Percentiles rank a stretch among this genome's conserved stretches.
phyloP scores from a whole-genome alignment of 2,888 invertebrate species.

The Drosophila atripex region DNA sequence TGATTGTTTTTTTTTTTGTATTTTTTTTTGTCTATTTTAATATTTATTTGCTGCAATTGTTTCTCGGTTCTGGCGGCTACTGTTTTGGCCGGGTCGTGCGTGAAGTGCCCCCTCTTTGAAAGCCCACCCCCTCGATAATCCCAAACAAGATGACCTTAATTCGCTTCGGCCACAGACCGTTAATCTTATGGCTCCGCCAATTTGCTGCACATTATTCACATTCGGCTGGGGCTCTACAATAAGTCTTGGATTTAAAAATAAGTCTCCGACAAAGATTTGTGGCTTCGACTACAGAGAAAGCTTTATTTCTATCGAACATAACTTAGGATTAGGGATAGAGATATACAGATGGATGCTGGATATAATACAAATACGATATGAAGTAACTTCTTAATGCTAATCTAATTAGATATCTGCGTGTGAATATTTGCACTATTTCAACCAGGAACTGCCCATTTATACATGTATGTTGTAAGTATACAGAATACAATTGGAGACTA shows the following conservation, averaged over 20 bases:
- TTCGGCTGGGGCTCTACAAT: constrained; percentile 33
- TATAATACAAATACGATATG: constrained; percentile 1
- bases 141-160: constrained; percentile 71
- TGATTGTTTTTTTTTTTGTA: constrained; percentile 52
- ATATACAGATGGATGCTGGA: constrained; percentile 18
- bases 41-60: constrained; percentile 45
- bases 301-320: constrained; percentile 60
- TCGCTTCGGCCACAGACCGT: constrained; percentile 66
- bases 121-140: constrained; percentile 18
- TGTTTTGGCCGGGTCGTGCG: constrained; percentile 54
- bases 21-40: constrained; percentile 33
- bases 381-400: constrained; percentile 4
- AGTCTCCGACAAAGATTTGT: constrained; percentile 52
- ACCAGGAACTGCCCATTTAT: constrained; percentile 72
- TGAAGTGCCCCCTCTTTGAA: constrained; percentile 23
- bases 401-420: constrained; percentile 50
- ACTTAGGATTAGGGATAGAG: constrained; percentile 26
- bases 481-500: constrained; percentile 30
- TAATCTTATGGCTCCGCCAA: constrained; percentile 71
- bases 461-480: constrained; percentile 26
- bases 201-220: constrained; percentile 67
- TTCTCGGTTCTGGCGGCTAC: constrained; percentile 54
- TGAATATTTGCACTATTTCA: constrained; percentile 76
- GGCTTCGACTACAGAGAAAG: constrained; percentile 58
- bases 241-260: constrained; percentile 47